Evolutionary conservation across 2,888 invertebrate species (phyloP).

Genomic region (Marasmarcha lunaedactyla): DNA sequence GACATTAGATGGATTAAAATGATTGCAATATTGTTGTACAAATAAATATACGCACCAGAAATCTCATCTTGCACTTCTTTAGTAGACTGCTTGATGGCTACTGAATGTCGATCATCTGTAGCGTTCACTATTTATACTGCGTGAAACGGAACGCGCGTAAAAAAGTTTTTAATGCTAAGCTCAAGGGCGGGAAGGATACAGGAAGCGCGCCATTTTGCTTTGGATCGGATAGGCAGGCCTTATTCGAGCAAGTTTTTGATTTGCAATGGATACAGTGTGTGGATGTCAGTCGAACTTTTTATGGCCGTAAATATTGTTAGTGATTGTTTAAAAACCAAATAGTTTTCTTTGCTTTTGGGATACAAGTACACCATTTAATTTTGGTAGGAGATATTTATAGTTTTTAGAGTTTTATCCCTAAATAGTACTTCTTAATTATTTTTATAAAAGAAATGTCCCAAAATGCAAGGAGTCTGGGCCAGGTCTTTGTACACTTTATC

Average conservation of each 20-base stretch:
- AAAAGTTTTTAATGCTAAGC: neutral
- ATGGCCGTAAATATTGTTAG: no score
- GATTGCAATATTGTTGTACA: no score
- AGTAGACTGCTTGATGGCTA: neutral
- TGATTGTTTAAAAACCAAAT: no score
- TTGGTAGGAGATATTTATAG: no score
- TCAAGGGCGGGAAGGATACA: conserved; percentile 1
- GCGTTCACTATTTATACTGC: conserved; percentile 1
- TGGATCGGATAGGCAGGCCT: neutral
- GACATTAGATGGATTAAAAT: no score
- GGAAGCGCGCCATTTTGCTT: neutral
- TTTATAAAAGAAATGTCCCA: no score
- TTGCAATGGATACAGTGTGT: neutral
- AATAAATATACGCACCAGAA: neutral
- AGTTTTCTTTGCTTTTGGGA: no score
- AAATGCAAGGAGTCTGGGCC: no score
- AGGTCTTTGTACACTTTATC: no score
- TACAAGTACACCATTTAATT: no score
- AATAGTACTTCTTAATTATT: no score
- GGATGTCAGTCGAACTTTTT: neutral
- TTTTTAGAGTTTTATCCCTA: no score
- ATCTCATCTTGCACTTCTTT: conserved; percentile 1
- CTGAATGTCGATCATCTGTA: neutral
- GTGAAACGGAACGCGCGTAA: neutral
- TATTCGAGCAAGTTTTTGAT: neutral